Base-by-base conservation (phyloP, 2,113 vertebrate genomes). In the Setophaga kirtlandii region DNA sequence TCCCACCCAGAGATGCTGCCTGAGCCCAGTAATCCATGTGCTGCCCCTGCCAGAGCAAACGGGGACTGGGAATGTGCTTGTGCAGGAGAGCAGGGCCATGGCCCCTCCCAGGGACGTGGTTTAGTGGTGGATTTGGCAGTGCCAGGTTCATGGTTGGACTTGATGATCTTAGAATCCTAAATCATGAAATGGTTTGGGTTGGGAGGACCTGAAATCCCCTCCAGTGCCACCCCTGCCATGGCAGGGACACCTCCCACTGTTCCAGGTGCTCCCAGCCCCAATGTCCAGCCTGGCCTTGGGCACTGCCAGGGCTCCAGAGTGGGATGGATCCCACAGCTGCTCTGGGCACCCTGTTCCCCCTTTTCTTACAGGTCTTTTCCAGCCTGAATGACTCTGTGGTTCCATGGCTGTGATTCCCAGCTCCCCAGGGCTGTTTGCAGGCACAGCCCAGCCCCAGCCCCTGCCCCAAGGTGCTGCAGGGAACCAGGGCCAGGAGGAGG, bases 21-120 rank as follows among this genome's bases (percentile, higher is more conserved):
- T 28, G 28, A 46, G 71, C 65, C 27, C 42, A 28, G 46, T 17
- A 33, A 63, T 4, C 71, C 67, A 4, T 2, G 22, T 24, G 7
- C 67, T 83, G 42, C 69, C 59, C 41, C 65, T 44, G 44, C 50
- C 19, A 27, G 24, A 53, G 19, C 8, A n/a, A 23, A 16, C 0
- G 8, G 49, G 21, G 8, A 41, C 58, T 14, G 47, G 42, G 52
- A 22, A 31, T 0, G 9, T 23, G 39, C 31, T 31, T 1, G 0
- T 23, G 39, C 6, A 25, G 1, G 8, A 62, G 7, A 41, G 30
- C 35, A 13, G 28, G 15, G 47, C 12, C 52, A 24, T 10, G 25
- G 9, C 6, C 33, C 27, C 68, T 83, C 3, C 30, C 85, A 56
- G 58, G 58, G 30, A 42, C 10, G 56, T 23, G 41, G 8, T 63